Conservation (phyloP, 1,140 invertebrate genomes). For the Bombus soroeensis region DNA sequence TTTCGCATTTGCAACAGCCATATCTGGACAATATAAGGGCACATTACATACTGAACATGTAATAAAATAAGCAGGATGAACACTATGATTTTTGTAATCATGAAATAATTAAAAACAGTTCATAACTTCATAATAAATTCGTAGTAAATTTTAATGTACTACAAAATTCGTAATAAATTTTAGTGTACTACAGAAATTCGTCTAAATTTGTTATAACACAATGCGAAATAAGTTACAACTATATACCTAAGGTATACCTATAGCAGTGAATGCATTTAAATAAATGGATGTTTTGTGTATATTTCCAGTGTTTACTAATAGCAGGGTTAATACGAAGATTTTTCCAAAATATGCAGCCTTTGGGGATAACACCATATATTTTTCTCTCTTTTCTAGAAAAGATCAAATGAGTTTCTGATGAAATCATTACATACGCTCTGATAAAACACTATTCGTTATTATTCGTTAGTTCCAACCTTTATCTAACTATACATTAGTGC, state of each 20-base stretch:
- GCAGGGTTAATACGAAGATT: not conserved
- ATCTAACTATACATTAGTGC: not conserved
- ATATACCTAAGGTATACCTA: constrained; percentile 35
- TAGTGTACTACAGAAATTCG: not conserved
- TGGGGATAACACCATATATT: not conserved
- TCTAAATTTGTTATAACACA: not conserved
- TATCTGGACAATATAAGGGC: constrained; percentile 67
- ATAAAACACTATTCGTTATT: not conserved
- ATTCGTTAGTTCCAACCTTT: not conserved
- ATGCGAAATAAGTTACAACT: not conserved
- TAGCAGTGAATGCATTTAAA: constrained; percentile 37
- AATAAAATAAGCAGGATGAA: not conserved
- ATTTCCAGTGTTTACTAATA: constrained; percentile 40
- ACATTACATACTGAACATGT: not conserved
- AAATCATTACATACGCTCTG: not conserved
- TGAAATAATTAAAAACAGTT: not conserved
- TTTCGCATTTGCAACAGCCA: constrained; percentile 76
- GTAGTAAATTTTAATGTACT: not conserved
- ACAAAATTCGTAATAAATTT: not conserved
- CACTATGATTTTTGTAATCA: not conserved
- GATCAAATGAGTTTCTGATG: not conserved
- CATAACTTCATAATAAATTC: not conserved
- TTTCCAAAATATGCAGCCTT: constrained; percentile 21
- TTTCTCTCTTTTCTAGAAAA: constrained; percentile 26
- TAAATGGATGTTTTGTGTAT: constrained; percentile 16